Base-by-base conservation (phyloP, 2,113 vertebrate species). In the Hypanus sabinus region DNA sequence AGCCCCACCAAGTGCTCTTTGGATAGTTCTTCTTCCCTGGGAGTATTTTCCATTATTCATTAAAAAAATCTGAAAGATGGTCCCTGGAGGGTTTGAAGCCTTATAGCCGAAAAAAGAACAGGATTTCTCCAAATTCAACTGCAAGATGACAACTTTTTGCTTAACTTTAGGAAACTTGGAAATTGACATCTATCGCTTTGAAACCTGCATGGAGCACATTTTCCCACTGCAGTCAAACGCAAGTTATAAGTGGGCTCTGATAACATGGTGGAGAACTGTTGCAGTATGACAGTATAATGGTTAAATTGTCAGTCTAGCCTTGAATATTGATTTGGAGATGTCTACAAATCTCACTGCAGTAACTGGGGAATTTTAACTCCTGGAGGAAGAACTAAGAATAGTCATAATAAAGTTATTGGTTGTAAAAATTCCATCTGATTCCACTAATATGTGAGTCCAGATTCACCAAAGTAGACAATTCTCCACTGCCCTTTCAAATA, bases 31-130 rank as follows among this genome's bases (percentile, higher is more conserved):
- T 65, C 85, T 90, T 90, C 85, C 85, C 2, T 18, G 27, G 16
- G 60, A 68, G n/a, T n/a, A 57, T 90, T 90, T 88, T 90, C 85
- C 85, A 90, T 90, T 90, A 90, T 68, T 90, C 85, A 90, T 90
- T n/a, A n/a, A 65, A 36, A 16, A 60, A 11, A 90, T 22, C 30
- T 65, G 85, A 90, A 68, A 90, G n/a, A 57, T 88, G 27, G 57
- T 88, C 55, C 81, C 81, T 60, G 24, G 81, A 85, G 55, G 38
- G 24, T 1, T 57, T 55, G 46, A 38, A 38, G 36, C 79, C 79
- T 18, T 81, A 20, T 81, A 81, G 79, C 79, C 3, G 18, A 90
- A 24, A 27, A 87, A 16, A 90, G 27, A 5, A 7, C 60, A 65
- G 60, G n/a, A 65, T 68, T 33, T n/a, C 85, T 90, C 60, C 85